Evolutionary conservation across 2,797 vertebrate species (phyloP).

Genomic region (Pangasius djambal): DNA sequence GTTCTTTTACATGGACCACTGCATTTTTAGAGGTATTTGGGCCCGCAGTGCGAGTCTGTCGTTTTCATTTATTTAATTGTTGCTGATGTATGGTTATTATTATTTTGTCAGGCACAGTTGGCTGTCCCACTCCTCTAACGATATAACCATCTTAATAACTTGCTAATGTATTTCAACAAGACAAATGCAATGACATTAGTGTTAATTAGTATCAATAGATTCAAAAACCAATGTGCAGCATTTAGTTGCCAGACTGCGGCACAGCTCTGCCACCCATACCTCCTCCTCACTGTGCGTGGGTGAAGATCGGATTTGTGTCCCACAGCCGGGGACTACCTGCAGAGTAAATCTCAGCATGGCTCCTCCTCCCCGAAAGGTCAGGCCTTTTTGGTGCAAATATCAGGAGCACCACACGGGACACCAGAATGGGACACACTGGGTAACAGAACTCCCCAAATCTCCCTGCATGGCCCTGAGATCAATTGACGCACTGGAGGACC

Average conservation of each 20-base stretch:
- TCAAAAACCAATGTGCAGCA: slow-evolving; percentile 6
- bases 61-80: slow-evolving; percentile 28
- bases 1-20: slow-evolving; percentile 10
- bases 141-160: not conserved
- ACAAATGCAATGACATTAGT: slow-evolving; percentile 6
- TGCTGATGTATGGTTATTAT: slow-evolving; percentile 10
- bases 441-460: slow-evolving; percentile 42
- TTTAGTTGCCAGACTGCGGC: slow-evolving; percentile 20
- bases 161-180: not conserved
- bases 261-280: slow-evolving; percentile 18
- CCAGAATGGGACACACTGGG: slow-evolving; percentile 34
- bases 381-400: slow-evolving; percentile 59
- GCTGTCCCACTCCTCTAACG: not conserved
- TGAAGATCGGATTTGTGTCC: slow-evolving; percentile 47
- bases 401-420: slow-evolving; percentile 37
- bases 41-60: not conserved
- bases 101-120: slow-evolving; percentile 29
- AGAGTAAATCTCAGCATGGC: slow-evolving; percentile 40
- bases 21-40: slow-evolving; percentile 20
- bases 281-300: slow-evolving; percentile 20
- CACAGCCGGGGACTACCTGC: slow-evolving; percentile 42
- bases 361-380: slow-evolving; percentile 55
- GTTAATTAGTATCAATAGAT: slow-evolving; percentile 29
- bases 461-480: slow-evolving; percentile 34
- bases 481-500: slow-evolving; percentile 31